Conservation (phyloP, 1,140 invertebrate species). For the Neodiprion lecontei region DNA sequence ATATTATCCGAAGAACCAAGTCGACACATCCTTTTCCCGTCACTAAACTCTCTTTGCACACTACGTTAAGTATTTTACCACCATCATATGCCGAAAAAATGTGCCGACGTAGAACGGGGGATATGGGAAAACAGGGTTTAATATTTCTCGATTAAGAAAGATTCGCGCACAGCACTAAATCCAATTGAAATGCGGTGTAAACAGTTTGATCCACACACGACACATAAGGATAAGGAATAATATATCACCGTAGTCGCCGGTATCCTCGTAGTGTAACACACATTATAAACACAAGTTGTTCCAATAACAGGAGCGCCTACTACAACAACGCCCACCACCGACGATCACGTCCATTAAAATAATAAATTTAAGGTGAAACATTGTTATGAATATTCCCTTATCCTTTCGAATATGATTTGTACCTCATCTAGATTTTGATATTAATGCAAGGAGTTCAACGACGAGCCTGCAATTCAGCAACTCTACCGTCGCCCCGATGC, state of each 20-base stretch:
- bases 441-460: no score
- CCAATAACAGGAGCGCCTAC: neutral
- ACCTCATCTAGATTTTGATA: neutral
- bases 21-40: neutral
- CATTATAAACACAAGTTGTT: neutral
- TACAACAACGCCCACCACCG: conserved; percentile 4
- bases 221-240: no score
- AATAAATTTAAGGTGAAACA: neutral
- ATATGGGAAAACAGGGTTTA: no score
- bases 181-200: no score
- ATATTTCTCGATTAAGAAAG: no score
- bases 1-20: neutral
- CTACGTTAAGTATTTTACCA: no score
- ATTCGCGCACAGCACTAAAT: no score
- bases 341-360: conserved; percentile 3
- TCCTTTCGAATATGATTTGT: neutral
- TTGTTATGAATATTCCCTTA: neutral
- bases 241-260: neutral
- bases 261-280: neutral
- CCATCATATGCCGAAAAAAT: no score
- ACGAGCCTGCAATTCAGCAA: neutral
- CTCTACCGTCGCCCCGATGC: neutral
- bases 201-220: no score
- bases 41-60: no score
- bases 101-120: no score